Percentiles rank a stretch among this genome's conserved stretches.
Conservation (phyloP, 2,113 vertebrate genomes). For the Melanocharis versteri region DNA sequence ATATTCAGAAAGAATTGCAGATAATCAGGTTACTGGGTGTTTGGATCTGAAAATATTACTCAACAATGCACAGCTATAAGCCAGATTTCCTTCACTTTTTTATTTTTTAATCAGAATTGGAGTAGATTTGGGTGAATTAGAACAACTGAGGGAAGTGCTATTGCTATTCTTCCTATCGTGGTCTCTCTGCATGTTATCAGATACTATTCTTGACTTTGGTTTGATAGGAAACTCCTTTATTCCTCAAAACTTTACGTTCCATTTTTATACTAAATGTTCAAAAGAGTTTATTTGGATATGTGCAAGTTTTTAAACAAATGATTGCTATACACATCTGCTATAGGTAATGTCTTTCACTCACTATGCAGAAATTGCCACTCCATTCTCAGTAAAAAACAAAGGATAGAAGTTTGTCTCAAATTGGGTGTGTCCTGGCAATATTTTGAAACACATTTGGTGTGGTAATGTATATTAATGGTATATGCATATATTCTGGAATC, state of each 20-base stretch:
- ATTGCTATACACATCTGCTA: neutral
- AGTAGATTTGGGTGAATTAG: neutral
- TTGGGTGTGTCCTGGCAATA: neutral
- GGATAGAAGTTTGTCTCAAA: neutral
- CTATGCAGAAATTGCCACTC: neutral
- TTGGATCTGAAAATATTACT: neutral
- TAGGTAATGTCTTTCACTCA: neutral
- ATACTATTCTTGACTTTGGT: neutral
- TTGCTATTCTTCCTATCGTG: neutral
- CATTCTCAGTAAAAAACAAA: neutral
- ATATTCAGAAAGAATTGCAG: neutral
- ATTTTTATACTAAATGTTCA: neutral
- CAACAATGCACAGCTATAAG: neutral
- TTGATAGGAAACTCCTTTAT: neutral
- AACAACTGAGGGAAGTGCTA: neutral
- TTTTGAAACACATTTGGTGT: neutral
- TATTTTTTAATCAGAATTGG: neutral
- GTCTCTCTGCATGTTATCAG: neutral
- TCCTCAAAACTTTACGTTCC: neutral
- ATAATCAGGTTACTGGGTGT: neutral
- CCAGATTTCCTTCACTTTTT: neutral
- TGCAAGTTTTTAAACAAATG: neutral
- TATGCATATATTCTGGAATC: neutral
- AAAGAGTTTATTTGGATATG: neutral
- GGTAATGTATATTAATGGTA: neutral